A percentile compares a stretch with the other conserved stretches of the same genome.
Conservation (phyloP, 2,888 invertebrate species). For the Scaptomyza cyrtandrae region DNA sequence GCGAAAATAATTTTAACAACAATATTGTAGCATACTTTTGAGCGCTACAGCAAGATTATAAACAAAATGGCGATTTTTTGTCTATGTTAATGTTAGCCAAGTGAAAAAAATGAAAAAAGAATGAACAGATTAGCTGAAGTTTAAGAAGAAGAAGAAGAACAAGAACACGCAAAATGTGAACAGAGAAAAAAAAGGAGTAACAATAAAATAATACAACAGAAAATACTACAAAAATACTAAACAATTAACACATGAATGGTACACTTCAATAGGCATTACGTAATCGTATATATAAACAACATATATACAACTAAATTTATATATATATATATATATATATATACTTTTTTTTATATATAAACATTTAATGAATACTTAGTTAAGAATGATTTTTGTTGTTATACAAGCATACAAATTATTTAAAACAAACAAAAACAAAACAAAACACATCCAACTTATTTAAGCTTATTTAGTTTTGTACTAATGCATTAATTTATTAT, state of each 20-base stretch:
- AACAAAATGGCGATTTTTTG: slow-evolving; percentile 9
- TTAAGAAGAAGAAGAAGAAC: background rate
- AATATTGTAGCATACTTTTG: slow-evolving; percentile 35
- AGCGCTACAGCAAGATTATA: slow-evolving; percentile 20
- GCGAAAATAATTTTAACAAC: slow-evolving; percentile 5
- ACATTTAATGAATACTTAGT: slow-evolving; percentile 31
- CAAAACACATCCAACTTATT: background rate
- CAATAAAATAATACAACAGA: slow-evolving; percentile 41
- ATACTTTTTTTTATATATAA: slow-evolving; percentile 31
- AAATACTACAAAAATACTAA: slow-evolving; percentile 22
- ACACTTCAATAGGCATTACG: slow-evolving; percentile 52
- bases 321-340: slow-evolving; percentile 11
- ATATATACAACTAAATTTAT: background rate
- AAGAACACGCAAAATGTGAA: background rate
- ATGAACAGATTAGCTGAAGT: slow-evolving; percentile 4
- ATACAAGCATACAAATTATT: slow-evolving; percentile 49
- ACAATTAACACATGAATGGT: slow-evolving; percentile 27
- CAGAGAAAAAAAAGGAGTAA: slow-evolving; percentile 2
- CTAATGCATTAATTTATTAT: slow-evolving; percentile 74
- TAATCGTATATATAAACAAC: slow-evolving; percentile 17
- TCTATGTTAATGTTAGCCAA: slow-evolving; percentile 10
- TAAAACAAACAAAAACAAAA: slow-evolving; percentile 4
- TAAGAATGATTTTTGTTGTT: slow-evolving; percentile 58
- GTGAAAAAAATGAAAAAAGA: slow-evolving; percentile 5
- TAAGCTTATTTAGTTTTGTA: slow-evolving; percentile 70